Percentiles rank a stretch among this genome's conserved stretches.
Conservation (phyloP, 2,888 invertebrate species). For the Corythucha ciliata region DNA sequence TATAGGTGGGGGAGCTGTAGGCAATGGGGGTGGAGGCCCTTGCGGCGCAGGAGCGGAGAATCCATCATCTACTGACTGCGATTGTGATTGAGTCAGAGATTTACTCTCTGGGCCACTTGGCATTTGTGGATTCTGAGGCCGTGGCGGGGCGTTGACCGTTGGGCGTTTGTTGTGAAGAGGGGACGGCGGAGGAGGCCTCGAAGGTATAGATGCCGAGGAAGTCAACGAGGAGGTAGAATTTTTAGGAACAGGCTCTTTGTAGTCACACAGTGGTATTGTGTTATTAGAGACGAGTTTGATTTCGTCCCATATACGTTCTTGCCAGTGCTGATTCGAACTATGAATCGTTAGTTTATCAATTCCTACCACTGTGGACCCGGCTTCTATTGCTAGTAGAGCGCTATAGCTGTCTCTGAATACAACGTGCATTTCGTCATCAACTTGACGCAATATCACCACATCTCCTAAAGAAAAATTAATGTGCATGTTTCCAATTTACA, state of each 20-base stretch:
- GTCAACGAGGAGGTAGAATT: conserved; percentile 4
- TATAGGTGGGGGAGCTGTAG: conserved; percentile 47
- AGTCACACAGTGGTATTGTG: conserved; percentile 62
- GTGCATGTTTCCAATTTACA: not conserved
- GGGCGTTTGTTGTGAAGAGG: conserved; percentile 44
- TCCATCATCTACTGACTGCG: conserved; percentile 18
- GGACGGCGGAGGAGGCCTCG: conserved; percentile 48
- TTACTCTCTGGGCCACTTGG: conserved; percentile 19
- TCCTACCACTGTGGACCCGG: conserved; percentile 50
- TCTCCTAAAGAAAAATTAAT: conserved; percentile 43
- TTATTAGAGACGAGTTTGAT: conserved; percentile 75
- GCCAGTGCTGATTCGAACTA: conserved; percentile 80
- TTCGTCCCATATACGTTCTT: conserved; percentile 68
- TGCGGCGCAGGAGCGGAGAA: conserved; percentile 23
- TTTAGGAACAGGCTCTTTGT: conserved; percentile 30
- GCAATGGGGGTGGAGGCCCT: conserved; percentile 27
- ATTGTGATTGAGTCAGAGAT: conserved; percentile 3
- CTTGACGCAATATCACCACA: conserved; percentile 82
- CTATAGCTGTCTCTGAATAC: conserved; percentile 85
- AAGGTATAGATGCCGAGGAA: conserved; percentile 42
- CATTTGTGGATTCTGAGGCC: conserved; percentile 9
- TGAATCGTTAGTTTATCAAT: conserved; percentile 58
- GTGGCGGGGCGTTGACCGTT: conserved; percentile 44
- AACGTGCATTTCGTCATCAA: conserved; percentile 80
- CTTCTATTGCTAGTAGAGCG: conserved; percentile 62